phyloP scores from a whole-genome alignment of 2,113 vertebrate genomes.

The Cinclus mexicanus region DNA sequence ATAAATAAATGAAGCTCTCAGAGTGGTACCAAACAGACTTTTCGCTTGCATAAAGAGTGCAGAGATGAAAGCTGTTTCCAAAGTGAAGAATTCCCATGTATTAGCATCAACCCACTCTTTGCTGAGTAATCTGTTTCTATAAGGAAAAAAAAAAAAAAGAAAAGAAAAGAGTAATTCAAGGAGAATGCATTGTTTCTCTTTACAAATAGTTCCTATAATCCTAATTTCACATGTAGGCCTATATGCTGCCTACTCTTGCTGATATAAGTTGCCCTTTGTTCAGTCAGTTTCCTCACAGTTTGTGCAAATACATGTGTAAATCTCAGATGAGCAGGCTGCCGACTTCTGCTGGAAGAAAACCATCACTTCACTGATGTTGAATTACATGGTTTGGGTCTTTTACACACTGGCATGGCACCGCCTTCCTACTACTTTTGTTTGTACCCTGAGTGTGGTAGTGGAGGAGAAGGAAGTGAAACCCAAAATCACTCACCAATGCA shows the following conservation, averaged over 20 bases:
- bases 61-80: background rate
- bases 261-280: background rate
- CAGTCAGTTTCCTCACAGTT: background rate
- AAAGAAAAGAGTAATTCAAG: background rate
- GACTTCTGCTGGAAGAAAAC: background rate
- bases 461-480: background rate
- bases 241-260: background rate
- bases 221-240: background rate
- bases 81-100: slow-evolving; percentile 9
- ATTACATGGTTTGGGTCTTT: background rate
- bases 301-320: background rate
- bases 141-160: background rate
- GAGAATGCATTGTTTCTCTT: slow-evolving; percentile 2
- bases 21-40: background rate
- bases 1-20: background rate
- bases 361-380: background rate
- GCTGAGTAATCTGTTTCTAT: slow-evolving; percentile 28
- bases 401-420: background rate
- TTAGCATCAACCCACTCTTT: slow-evolving; percentile 28
- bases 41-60: background rate
- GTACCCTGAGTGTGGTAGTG: background rate
- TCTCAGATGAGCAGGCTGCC: background rate
- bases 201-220: background rate
- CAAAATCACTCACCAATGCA: background rate
- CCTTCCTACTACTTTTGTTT: background rate